Conservation (phyloP, 2,888 invertebrate genomes). For the Leptinotarsa peninsularis region DNA sequence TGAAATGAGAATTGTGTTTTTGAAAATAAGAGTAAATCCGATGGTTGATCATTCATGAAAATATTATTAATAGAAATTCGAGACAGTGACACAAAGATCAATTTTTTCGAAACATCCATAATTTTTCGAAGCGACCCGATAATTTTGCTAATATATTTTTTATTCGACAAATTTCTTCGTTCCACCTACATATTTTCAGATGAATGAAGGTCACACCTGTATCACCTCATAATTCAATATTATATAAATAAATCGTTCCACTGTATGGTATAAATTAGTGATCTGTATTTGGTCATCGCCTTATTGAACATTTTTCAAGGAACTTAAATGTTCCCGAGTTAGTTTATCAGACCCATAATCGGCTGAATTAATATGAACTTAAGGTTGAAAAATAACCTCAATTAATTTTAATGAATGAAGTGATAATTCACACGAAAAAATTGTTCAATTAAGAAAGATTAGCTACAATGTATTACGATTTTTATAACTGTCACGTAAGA, state of each 20-base stretch:
- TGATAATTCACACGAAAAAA: constrained; percentile 17
- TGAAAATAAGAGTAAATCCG: no score
- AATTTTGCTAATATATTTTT: no score
- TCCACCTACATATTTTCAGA: neutral
- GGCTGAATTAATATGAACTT: constrained; percentile 1
- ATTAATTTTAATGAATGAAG: constrained; percentile 19
- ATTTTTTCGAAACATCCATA: no score
- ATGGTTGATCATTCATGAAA: no score
- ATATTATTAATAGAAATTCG: no score
- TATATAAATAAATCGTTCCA: neutral
- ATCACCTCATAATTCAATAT: neutral
- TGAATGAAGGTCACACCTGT: neutral
- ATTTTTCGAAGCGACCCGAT: no score
- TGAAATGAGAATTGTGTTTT: no score
- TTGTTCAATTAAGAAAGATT: constrained; percentile 16
- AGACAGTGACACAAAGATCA: no score
- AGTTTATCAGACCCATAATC: neutral
- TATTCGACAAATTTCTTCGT: no score
- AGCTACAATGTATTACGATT: neutral
- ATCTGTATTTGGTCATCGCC: constrained; percentile 10
- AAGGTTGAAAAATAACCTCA: constrained; percentile 7
- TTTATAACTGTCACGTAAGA: neutral
- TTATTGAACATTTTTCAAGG: neutral
- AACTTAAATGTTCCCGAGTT: neutral
- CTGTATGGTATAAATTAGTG: neutral